phyloP scores from a whole-genome alignment of 35 echinoderm and acorn worm genomes.

The Holothuria glaberrima region DNA sequence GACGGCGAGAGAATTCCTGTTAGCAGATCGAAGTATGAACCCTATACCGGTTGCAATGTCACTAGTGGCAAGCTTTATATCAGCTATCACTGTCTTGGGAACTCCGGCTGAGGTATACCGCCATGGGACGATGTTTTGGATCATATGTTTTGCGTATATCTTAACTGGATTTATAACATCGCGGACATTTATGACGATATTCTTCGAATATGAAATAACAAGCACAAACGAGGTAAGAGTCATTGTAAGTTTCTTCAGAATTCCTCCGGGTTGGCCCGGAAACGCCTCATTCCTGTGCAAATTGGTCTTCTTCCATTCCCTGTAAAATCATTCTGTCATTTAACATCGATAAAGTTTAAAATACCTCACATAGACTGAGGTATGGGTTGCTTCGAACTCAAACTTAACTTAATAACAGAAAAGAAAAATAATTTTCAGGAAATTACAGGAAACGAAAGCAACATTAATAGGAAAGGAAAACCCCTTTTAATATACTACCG shows the following conservation, averaged over 20 bases:
- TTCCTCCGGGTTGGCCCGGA: not conserved
- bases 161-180: constrained; percentile 43
- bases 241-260: not conserved
- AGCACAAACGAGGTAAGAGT: constrained; percentile 67
- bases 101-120: constrained; percentile 68
- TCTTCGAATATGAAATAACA: constrained; percentile 58
- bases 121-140: constrained; percentile 60
- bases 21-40: constrained; percentile 65
- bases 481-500: too few relatives aligned
- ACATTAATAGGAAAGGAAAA: too few relatives aligned
- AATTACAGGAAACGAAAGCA: too few relatives aligned
- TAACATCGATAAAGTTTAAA: not conserved
- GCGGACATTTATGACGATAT: constrained; percentile 64
- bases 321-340: not conserved
- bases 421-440: too few relatives aligned
- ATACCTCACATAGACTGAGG: not conserved
- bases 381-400: not conserved
- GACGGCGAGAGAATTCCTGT: constrained; percentile 59
- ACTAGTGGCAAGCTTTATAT: constrained; percentile 71
- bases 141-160: constrained; percentile 45
- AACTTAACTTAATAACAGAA: not conserved
- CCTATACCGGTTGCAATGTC: constrained; percentile 68
- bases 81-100: constrained; percentile 67
- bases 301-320: not conserved
- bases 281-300: not conserved